A percentile compares a stretch with the other conserved stretches of the same genome.
phyloP scores from a whole-genome alignment of 2,113 vertebrate species.

The Syngnathus floridae region DNA sequence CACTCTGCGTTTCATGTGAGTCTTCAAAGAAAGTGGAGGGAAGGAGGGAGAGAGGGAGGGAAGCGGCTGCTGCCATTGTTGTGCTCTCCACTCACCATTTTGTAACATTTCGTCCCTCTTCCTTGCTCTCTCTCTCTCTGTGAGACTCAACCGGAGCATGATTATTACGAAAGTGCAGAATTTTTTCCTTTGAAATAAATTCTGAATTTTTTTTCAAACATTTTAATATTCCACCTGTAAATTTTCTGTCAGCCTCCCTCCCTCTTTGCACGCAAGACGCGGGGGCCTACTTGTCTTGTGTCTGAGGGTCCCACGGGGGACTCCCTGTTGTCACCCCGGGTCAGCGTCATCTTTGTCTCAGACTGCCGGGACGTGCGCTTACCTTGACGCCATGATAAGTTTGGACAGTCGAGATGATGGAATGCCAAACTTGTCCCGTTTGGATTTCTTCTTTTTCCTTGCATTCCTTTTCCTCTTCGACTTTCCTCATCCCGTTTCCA shows the following conservation, averaged over 20 bases:
- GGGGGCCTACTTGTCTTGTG: slow-evolving; percentile 11
- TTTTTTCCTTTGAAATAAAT: too few relatives aligned
- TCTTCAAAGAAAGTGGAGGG: slow-evolving; percentile 52
- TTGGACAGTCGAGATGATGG: slow-evolving; percentile 16
- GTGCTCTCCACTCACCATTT: slow-evolving; percentile 15
- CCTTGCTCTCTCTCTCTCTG: slow-evolving; percentile 3
- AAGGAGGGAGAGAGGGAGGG: slow-evolving; percentile 19
- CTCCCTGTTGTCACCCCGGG: slow-evolving; percentile 49
- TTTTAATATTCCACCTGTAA: neutral
- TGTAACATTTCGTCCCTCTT: slow-evolving; percentile 13
- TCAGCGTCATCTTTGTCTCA: slow-evolving; percentile 34
- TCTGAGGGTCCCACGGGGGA: slow-evolving; percentile 47
- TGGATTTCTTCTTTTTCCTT: neutral
- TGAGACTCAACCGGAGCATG: neutral
- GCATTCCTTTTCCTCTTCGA: neutral
- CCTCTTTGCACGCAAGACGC: slow-evolving; percentile 7
- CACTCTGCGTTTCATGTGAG: slow-evolving; percentile 56
- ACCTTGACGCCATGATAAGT: slow-evolving; percentile 47
- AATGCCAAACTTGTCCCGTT: neutral
- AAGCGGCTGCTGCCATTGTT: slow-evolving; percentile 32
- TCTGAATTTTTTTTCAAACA: too few relatives aligned
- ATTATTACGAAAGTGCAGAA: neutral
- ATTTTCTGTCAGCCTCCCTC: neutral
- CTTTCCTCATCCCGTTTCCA: neutral
- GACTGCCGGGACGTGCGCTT: slow-evolving; percentile 25